Base-by-base conservation (phyloP, 2,888 invertebrate genomes). In the Halictus quadricinctus region DNA sequence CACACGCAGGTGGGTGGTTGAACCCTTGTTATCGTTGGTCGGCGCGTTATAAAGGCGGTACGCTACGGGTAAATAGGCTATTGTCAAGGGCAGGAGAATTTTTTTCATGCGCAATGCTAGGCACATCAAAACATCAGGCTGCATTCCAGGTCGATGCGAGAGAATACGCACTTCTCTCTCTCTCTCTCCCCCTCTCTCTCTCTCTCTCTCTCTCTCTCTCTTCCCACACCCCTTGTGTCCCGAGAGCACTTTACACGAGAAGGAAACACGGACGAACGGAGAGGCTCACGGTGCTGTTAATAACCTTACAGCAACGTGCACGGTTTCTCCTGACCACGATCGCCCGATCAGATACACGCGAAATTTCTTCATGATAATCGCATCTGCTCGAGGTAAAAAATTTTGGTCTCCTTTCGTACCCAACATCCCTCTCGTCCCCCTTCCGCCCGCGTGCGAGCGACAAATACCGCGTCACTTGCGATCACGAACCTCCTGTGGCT, bases 61-160 rank as follows among this genome's bases (percentile, higher is more conserved):
- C 81, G 81, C 82, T 82, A 79, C 85, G 81, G 83, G 78, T 86
- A 89, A 92, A 92, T 92, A 90, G 91, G 92, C 93, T 92, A 92
- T 89, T 91, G 92, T 93, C 94, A 94, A 95, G 94, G 94, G 94
- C 94, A 94, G 92, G 86, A 85, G 76, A 78, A 91, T 91, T 69
- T 93, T 94, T 94, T 95, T 64, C 93, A 93, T 94, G 94, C 95
- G 95, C 95, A 95, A 94, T 94, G 92, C 41, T 88, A 90, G 87
- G 86, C 92, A 90, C 88, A 86, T 88, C 82, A 89, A 89, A 90
- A 90, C 87, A 87, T 85, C 58, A 58, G 76, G 29, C 84, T 85
- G 88, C 90, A 89, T 90, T 90, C 89, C 89, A 91, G 90, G 88
- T 88, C 91, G 90, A 87, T 85, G 88, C 80, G 85, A 79, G 87